Evolutionary conservation across 53 echinoderm and acorn worm genomes (phyloP).

Genomic region (Mesocentrotus franciscanus): DNA sequence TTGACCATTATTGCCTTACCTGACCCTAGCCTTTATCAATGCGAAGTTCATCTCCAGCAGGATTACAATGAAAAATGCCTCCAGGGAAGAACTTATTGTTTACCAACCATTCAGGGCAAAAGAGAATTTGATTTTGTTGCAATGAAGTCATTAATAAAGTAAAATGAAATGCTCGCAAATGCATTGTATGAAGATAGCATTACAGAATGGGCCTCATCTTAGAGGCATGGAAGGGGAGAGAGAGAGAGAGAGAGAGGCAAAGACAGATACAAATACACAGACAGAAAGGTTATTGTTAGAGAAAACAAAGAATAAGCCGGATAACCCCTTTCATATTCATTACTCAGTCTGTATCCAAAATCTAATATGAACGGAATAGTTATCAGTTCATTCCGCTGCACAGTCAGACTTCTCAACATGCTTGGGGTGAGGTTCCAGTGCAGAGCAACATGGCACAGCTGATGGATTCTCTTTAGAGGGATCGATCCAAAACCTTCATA

Average conservation of each 20-base stretch:
- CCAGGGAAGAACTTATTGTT: background rate
- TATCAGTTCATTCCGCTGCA: too few relatives aligned
- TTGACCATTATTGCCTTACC: slow-evolving; percentile 53
- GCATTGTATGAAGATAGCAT: background rate
- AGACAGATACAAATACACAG: too few relatives aligned
- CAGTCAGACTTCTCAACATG: too few relatives aligned
- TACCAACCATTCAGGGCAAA: background rate
- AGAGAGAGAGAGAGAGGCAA: background rate
- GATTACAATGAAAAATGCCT: background rate
- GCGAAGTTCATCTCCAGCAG: background rate
- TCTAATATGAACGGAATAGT: too few relatives aligned
- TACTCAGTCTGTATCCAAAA: too few relatives aligned
- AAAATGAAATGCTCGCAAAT: background rate
- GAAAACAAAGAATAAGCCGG: background rate
- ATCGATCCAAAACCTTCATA: too few relatives aligned
- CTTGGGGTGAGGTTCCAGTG: too few relatives aligned
- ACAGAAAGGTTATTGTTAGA: background rate
- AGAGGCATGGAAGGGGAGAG: background rate
- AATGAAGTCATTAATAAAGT: background rate
- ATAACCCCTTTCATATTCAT: background rate
- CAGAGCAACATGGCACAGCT: too few relatives aligned
- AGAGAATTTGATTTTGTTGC: background rate
- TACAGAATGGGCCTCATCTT: background rate
- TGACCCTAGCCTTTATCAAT: slow-evolving; percentile 19
- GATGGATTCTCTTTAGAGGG: too few relatives aligned